Conservation (phyloP, 1,140 invertebrate genomes). For the Calephelis nemesis region DNA sequence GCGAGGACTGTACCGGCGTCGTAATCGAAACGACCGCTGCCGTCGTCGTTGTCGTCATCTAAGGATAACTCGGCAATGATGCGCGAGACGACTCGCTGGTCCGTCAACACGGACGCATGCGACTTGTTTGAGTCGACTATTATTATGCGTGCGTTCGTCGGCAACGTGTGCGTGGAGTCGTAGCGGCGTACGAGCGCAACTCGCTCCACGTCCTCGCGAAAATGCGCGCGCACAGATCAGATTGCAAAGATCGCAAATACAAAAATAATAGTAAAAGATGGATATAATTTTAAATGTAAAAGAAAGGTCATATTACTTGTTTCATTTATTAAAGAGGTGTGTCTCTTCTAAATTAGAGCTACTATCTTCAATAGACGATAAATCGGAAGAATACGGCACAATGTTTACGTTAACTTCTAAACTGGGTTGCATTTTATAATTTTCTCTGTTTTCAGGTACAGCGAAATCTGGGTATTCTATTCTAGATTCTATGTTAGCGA, state of each 20-base stretch:
- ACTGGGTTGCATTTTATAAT: no score
- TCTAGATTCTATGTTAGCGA: no score
- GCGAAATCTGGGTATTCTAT: no score
- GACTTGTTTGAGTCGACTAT: not conserved
- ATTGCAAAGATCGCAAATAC: no score
- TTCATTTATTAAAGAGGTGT: no score
- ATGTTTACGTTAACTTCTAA: no score
- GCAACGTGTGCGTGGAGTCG: not conserved
- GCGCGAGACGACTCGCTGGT: not conserved
- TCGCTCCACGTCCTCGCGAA: not conserved
- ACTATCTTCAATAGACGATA: constrained; percentile 7
- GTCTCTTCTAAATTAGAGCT: constrained; percentile 14
- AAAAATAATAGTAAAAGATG: no score
- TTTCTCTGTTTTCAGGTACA: no score
- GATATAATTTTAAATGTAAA: no score
- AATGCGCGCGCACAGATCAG: constrained; percentile 1
- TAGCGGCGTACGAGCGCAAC: not conserved
- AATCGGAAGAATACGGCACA: no score
- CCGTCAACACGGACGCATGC: not conserved
- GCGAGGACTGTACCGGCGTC: not conserved
- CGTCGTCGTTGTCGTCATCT: not conserved
- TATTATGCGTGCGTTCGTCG: not conserved
- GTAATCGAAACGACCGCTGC: not conserved
- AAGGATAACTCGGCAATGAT: constrained; percentile 5
- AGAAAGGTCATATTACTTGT: no score